Evolutionary conservation across 1,140 invertebrate genomes (phyloP).

Genomic region (Drosophila burlai): DNA sequence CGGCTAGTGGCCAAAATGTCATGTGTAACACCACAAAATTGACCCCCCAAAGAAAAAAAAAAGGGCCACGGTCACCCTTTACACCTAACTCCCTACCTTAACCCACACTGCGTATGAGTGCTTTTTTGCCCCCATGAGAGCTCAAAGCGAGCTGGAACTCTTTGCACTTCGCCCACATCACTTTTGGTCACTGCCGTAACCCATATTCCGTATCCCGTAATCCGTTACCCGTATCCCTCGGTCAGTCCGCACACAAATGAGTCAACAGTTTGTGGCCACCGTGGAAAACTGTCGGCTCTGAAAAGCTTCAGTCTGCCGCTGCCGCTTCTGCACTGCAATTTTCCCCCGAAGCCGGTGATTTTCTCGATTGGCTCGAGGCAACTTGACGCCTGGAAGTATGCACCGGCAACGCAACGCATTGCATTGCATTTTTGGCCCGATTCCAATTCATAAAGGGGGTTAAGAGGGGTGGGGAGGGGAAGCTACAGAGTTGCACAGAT

Average conservation of each 20-base stretch:
- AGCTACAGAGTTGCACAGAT: not conserved
- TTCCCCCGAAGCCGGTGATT: not conserved
- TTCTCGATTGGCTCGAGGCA: conserved; percentile 58
- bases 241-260: conserved; percentile 56
- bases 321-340: not conserved
- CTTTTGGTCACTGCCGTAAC: conserved; percentile 28
- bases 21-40: conserved; percentile 62
- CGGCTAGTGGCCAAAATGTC: conserved; percentile 58
- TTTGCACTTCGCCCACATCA: conserved; percentile 57
- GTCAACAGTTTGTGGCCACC: conserved; percentile 72
- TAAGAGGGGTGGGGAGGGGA: not conserved
- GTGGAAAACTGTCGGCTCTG: conserved; percentile 34
- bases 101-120: conserved; percentile 38
- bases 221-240: conserved; percentile 2
- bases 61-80: conserved; percentile 4
- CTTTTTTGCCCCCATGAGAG: not conserved
- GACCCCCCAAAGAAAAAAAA: conserved; percentile 9
- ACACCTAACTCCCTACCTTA: not conserved
- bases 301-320: conserved; percentile 9
- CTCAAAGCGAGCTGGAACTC: conserved; percentile 39
- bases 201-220: conserved; percentile 1
- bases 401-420: conserved; percentile 24
- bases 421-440: conserved; percentile 35
- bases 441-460: conserved; percentile 43
- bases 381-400: conserved; percentile 55